A percentile compares a stretch with the other conserved stretches of the same genome.
phyloP scores from a whole-genome alignment of 2,797 vertebrate species.

The Acipenser oxyrinchus region DNA sequence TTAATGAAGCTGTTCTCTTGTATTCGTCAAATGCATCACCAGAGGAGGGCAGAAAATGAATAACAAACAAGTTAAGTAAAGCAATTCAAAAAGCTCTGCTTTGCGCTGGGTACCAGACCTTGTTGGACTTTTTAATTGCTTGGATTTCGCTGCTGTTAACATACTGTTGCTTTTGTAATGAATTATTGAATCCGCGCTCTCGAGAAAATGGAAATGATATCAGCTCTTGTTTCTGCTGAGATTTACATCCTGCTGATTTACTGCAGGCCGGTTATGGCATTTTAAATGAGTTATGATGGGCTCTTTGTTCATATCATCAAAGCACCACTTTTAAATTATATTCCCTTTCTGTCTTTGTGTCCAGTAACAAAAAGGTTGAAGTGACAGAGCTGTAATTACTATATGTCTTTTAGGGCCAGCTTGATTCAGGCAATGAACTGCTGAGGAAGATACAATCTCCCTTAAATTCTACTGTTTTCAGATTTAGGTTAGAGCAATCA shows the following conservation, averaged over 20 bases:
- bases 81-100: no score
- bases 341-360: background rate
- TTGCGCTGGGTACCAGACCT: no score
- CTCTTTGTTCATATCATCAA: slow-evolving; percentile 9
- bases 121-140: background rate
- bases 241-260: slow-evolving; percentile 9
- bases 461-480: no score
- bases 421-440: no score
- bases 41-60: no score
- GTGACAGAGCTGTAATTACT: background rate
- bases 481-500: no score
- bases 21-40: no score
- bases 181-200: slow-evolving; percentile 5
- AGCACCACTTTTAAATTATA: slow-evolving; percentile 1
- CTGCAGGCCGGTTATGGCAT: slow-evolving; percentile 2
- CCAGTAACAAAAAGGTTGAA: background rate
- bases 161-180: background rate
- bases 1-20: no score
- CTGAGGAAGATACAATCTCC: no score
- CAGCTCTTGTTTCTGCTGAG: slow-evolving; percentile 3
- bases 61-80: no score
- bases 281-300: slow-evolving; percentile 6
- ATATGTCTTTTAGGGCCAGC: background rate
- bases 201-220: slow-evolving; percentile 9
- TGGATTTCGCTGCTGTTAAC: slow-evolving; percentile 2